phyloP scores from a whole-genome alignment of 2,113 vertebrate species.

The Peromyscus leucopus region DNA sequence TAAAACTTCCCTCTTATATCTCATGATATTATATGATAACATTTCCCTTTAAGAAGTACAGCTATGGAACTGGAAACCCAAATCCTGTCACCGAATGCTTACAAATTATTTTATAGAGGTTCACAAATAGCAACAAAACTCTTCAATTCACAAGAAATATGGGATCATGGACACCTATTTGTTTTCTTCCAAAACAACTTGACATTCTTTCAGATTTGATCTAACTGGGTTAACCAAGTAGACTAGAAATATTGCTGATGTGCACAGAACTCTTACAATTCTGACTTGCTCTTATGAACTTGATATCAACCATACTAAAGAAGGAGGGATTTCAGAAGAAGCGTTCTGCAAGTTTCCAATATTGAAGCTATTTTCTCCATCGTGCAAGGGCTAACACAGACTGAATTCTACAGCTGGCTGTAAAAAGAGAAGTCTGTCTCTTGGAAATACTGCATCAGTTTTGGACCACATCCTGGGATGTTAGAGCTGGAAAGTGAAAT shows the following conservation, averaged over 20 bases:
- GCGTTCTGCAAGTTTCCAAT: slow-evolving; percentile 10
- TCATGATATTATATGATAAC: background rate
- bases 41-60: slow-evolving; percentile 34
- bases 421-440: slow-evolving; percentile 21
- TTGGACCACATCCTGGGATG: slow-evolving; percentile 11
- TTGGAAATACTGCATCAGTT: slow-evolving; percentile 30
- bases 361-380: slow-evolving; percentile 51
- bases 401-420: slow-evolving; percentile 36
- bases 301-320: background rate
- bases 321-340: slow-evolving; percentile 42
- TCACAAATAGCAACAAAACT: slow-evolving; percentile 9
- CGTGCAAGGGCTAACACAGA: background rate
- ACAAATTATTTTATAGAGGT: background rate
- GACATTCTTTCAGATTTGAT: slow-evolving; percentile 59
- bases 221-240: slow-evolving; percentile 30
- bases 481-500: slow-evolving; percentile 30
- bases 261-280: background rate
- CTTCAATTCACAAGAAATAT: slow-evolving; percentile 6
- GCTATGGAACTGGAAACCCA: slow-evolving; percentile 20
- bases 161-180: slow-evolving; percentile 30
- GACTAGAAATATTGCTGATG: slow-evolving; percentile 67
- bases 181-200: slow-evolving; percentile 51
- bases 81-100: background rate
- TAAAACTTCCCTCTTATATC: background rate
- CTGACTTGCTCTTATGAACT: slow-evolving; percentile 19